These are phyloP conservation scores for Sebastes glaucus DNA, from an alignment of 2,797 vertebrate species.

Conservation along the genomic window DNA sequence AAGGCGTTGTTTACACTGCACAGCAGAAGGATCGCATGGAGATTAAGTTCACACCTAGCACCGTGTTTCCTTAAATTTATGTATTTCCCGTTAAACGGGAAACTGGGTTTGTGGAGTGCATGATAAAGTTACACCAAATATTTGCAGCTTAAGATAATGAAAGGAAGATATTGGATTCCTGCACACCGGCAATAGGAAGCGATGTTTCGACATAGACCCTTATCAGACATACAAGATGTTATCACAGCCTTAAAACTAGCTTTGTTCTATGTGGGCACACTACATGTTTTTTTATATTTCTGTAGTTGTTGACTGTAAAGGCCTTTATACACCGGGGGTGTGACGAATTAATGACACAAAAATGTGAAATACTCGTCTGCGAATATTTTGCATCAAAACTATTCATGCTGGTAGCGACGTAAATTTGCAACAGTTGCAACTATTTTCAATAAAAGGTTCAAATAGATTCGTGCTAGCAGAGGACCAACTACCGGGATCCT, in stretches of 20 bases:
- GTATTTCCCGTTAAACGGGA: neutral
- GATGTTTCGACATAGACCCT: neutral
- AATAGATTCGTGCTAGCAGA: no score
- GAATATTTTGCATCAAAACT: neutral
- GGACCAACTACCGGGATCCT: neutral
- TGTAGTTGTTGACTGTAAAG: slow-evolving; percentile 2
- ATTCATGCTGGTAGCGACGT: neutral
- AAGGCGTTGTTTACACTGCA: neutral
- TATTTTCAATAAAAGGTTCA: no score
- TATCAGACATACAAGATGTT: neutral
- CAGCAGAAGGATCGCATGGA: neutral
- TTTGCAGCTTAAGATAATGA: neutral
- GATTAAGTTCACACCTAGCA: neutral
- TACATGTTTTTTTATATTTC: neutral
- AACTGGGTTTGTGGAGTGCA: neutral
- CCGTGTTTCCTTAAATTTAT: neutral
- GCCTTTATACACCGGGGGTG: neutral
- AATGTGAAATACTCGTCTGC: neutral
- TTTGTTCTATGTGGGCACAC: neutral
- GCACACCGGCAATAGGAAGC: neutral
- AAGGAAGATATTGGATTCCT: neutral
- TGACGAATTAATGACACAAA: neutral
- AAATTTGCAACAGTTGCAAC: neutral
- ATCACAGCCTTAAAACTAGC: neutral
- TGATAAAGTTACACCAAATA: neutral